Percentiles rank a stretch among this genome's conserved stretches.
Conservation (phyloP, 2,797 vertebrate species). For the Peromyscus nudipes region DNA sequence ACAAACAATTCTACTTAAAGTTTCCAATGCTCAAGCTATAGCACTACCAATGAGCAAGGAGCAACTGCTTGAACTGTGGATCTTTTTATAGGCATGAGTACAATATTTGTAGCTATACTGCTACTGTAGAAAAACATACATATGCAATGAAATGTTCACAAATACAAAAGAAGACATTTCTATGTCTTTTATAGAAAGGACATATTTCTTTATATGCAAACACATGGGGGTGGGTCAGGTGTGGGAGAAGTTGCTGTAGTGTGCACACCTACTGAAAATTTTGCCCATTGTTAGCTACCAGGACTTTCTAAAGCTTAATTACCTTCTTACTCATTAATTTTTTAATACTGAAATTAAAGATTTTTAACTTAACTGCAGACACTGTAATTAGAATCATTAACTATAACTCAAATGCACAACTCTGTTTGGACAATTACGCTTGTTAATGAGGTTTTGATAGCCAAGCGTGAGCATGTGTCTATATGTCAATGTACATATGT, state of each 20-base stretch:
- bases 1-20: background rate
- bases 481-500: background rate
- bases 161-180: background rate
- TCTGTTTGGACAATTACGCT: slow-evolving; percentile 72
- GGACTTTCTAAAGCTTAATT: slow-evolving; percentile 62
- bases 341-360: slow-evolving; percentile 73
- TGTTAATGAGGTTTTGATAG: slow-evolving; percentile 64
- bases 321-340: slow-evolving; percentile 73
- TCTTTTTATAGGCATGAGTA: background rate
- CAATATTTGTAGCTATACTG: background rate
- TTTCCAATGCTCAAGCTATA: background rate
- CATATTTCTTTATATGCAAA: background rate
- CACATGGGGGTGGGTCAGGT: background rate
- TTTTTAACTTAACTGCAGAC: slow-evolving; percentile 66
- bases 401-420: slow-evolving; percentile 68
- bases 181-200: background rate
- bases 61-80: background rate
- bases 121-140: background rate
- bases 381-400: slow-evolving; percentile 76
- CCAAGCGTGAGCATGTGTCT: background rate
- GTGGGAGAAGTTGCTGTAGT: slow-evolving; percentile 29
- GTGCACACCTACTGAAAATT: background rate
- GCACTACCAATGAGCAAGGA: background rate
- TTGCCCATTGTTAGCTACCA: slow-evolving; percentile 47
- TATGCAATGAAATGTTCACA: background rate